phyloP scores from a whole-genome alignment of 2,888 invertebrate genomes.

The Hyles lineata region DNA sequence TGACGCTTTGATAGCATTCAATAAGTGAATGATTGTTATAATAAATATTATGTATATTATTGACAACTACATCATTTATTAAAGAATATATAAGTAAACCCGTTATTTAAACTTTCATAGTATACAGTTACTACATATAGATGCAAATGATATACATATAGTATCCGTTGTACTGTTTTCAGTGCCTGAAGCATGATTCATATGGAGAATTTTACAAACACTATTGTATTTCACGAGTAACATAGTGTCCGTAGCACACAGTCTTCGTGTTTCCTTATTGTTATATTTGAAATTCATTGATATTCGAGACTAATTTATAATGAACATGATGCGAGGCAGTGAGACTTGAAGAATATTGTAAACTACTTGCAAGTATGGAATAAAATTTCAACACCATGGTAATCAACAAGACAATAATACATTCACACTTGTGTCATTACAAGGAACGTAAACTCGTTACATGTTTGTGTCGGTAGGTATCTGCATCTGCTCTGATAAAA shows the following conservation, averaged over 20 bases:
- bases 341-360: neutral
- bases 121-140: neutral
- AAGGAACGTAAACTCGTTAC: constrained; percentile 1
- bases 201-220: too few species aligned
- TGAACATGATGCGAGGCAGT: too few species aligned
- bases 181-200: too few species aligned
- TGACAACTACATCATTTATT: neutral
- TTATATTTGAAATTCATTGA: too few species aligned
- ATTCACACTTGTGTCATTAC: constrained; percentile 15
- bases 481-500: neutral
- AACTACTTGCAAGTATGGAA: neutral
- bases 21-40: neutral
- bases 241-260: neutral
- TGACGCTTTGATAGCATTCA: neutral
- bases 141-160: neutral
- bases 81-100: neutral
- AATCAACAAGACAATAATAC: neutral
- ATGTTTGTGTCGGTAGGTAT: constrained; percentile 2
- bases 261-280: neutral
- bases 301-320: too few species aligned
- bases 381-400: neutral
- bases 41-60: constrained; percentile 1
- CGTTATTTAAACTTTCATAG: neutral
- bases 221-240: neutral
- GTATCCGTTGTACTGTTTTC: neutral